Percentiles rank a stretch among this genome's conserved stretches.
Evolutionary conservation across 1,140 invertebrate genomes (phyloP).

Genomic region (Papilio machaon): DNA sequence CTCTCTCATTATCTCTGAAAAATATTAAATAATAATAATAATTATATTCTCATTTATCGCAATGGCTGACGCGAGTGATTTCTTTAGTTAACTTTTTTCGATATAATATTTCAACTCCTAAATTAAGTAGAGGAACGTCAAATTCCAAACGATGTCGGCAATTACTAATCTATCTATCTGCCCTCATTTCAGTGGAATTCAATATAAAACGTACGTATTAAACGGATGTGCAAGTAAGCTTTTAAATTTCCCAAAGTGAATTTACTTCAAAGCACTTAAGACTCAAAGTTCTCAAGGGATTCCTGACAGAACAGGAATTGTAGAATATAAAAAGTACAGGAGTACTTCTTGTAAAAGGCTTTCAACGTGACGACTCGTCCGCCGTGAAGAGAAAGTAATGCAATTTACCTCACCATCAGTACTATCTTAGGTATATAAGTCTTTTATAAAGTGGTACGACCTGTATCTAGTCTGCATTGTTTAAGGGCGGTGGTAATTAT

Average conservation of each 20-base stretch:
- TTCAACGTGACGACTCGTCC: slow-evolving; percentile 6
- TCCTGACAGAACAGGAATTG: neutral
- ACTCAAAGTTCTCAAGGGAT: slow-evolving; percentile 2
- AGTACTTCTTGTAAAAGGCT: slow-evolving; percentile 7
- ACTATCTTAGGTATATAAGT: neutral
- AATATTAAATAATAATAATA: no score
- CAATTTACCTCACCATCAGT: neutral
- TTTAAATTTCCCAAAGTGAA: slow-evolving; percentile 7
- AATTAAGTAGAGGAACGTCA: neutral
- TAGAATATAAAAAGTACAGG: slow-evolving; percentile 16
- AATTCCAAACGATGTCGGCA: neutral
- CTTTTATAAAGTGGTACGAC: no score
- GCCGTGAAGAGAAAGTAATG: neutral
- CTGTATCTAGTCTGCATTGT: no score
- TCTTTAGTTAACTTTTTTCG: neutral
- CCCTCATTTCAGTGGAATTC: no score
- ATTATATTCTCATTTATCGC: neutral
- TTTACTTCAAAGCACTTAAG: neutral
- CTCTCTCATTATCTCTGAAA: neutral
- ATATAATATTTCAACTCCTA: neutral
- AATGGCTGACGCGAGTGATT: neutral
- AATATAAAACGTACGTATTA: neutral
- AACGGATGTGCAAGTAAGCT: neutral
- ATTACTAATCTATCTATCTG: no score
- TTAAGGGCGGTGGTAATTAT: no score